A percentile compares a stretch with the other conserved stretches of the same genome.
phyloP scores from a whole-genome alignment of 2,113 vertebrate species.

The Cavia aperea region DNA sequence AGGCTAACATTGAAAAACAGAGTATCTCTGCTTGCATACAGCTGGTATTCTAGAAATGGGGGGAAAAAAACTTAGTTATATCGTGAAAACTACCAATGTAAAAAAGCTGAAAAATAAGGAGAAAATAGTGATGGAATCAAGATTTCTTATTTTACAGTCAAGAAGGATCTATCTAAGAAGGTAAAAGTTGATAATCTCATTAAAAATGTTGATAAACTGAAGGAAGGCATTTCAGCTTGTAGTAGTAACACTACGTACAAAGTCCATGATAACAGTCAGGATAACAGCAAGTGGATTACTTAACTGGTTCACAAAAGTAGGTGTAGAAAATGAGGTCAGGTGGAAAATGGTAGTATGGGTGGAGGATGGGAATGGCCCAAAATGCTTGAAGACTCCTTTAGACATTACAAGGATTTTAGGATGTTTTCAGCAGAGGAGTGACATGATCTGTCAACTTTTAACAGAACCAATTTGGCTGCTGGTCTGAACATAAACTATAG shows the following conservation, averaged over 20 bases:
- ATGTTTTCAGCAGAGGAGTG: not conserved
- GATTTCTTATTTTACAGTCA: not conserved
- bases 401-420: not conserved
- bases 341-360: not conserved
- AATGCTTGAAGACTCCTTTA: not conserved
- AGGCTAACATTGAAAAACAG: not conserved
- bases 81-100: not conserved
- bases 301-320: not conserved
- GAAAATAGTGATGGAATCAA: not conserved
- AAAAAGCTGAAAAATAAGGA: not conserved
- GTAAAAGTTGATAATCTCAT: not conserved
- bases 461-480: not conserved
- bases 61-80: not conserved
- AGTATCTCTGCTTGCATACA: not conserved
- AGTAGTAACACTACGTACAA: not conserved
- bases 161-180: not conserved
- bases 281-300: not conserved
- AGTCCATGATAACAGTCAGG: not conserved
- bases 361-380: not conserved
- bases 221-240: not conserved
- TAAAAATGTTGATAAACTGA: not conserved
- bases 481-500: not conserved
- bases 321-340: not conserved
- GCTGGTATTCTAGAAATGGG: not conserved
- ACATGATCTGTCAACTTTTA: not conserved